Evolutionary conservation across 1,140 invertebrate species (phyloP).

Genomic region (Himalopsyche phryganea): DNA sequence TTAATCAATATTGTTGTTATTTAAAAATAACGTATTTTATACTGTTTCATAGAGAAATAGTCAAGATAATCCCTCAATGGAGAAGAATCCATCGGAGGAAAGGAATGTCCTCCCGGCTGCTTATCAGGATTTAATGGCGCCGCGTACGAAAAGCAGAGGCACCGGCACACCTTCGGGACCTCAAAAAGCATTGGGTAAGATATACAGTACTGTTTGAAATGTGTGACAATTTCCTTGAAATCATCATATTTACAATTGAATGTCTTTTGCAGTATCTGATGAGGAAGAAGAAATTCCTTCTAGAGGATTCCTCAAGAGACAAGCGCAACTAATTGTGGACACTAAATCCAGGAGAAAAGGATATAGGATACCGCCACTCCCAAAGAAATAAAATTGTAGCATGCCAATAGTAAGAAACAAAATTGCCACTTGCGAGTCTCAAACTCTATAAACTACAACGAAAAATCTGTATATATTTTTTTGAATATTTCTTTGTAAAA

Average conservation of each 20-base stretch:
- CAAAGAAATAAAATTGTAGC: too few species aligned
- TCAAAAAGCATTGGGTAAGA: constrained; percentile 16
- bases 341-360: constrained; percentile 76
- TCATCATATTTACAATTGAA: not conserved
- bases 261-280: constrained; percentile 55
- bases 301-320: constrained; percentile 71
- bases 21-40: too few species aligned
- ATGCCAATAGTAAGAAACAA: too few species aligned
- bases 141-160: constrained; percentile 28
- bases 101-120: constrained; percentile 19
- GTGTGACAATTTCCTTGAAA: too few species aligned
- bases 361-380: constrained; percentile 45
- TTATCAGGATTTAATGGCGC: constrained; percentile 27
- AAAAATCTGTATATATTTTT: too few species aligned
- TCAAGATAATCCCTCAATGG: constrained; percentile 21
- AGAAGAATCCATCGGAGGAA: constrained; percentile 27
- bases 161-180: constrained; percentile 29
- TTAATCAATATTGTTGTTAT: too few species aligned
- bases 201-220: too few species aligned
- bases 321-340: constrained; percentile 79
- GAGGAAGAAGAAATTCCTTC: constrained; percentile 83
- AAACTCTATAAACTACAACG: too few species aligned
- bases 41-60: constrained; percentile 23
- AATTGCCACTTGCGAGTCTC: too few species aligned
- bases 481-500: too few species aligned